Evolutionary conservation across 2,888 invertebrate genomes (phyloP).

Genomic region (Leptinotarsa juncta): DNA sequence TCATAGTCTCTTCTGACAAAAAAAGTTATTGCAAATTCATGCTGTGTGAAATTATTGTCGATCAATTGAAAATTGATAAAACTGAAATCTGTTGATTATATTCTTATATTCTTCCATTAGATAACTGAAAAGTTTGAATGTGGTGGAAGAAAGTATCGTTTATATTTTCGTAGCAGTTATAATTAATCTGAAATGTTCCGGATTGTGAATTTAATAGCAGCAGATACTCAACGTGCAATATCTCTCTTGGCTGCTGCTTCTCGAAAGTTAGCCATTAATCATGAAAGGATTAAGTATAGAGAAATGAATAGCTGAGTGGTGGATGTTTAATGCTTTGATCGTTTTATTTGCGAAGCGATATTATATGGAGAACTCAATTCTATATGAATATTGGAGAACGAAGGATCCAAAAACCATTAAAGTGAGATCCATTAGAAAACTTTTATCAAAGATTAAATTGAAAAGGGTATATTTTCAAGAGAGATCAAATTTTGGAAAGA

Average conservation of each 20-base stretch:
- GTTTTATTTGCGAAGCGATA: not conserved
- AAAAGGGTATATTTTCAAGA: too few relatives aligned
- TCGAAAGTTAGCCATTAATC: conserved; percentile 7
- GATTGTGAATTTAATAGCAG: not conserved
- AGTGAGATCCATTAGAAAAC: not conserved
- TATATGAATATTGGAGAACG: too few relatives aligned
- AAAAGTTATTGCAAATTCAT: too few relatives aligned
- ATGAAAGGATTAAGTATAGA: conserved; percentile 7
- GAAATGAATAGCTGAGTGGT: conserved; percentile 4
- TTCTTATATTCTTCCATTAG: too few relatives aligned
- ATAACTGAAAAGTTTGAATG: not conserved
- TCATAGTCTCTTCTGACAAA: too few relatives aligned
- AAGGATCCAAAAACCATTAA: too few relatives aligned
- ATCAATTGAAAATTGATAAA: too few relatives aligned
- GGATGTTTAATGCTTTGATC: conserved; percentile 3
- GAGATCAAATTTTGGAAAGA: too few relatives aligned
- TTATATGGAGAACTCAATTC: not conserved
- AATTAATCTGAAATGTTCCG: not conserved
- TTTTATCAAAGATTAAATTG: not conserved
- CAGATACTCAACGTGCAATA: not conserved
- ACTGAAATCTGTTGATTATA: too few relatives aligned
- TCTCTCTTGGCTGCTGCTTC: conserved; percentile 1
- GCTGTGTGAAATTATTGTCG: too few relatives aligned
- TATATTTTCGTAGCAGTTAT: not conserved
- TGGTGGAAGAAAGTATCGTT: not conserved